Evolutionary conservation across 92 coral and sea anemone genomes (phyloP).

Genomic region (Palythoa grandis): DNA sequence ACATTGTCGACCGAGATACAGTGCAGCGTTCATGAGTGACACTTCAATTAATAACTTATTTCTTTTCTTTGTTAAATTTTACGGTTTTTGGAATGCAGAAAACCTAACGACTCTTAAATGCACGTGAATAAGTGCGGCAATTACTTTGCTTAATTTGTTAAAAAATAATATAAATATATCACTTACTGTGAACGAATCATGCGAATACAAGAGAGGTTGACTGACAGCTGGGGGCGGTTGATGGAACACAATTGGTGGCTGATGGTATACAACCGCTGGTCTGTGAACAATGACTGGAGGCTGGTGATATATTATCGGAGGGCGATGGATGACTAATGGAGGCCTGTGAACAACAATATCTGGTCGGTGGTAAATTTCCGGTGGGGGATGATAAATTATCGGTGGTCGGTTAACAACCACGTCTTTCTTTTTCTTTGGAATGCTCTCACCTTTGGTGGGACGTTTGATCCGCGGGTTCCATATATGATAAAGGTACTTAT

Average conservation of each 20-base stretch:
- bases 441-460: not conserved
- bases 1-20: too few relatives aligned
- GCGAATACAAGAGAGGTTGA: constrained; percentile 95
- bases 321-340: constrained; percentile 98
- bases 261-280: constrained; percentile 99
- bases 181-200: constrained; percentile 90
- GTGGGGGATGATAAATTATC: constrained; percentile 98
- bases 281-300: constrained; percentile 98
- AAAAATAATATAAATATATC: not conserved
- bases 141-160: too few relatives aligned
- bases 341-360: constrained; percentile 98
- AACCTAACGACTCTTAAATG: too few relatives aligned
- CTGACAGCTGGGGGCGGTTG: constrained; percentile 97
- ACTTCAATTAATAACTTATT: too few relatives aligned
- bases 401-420: constrained; percentile 98
- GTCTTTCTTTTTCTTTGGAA: constrained; percentile 83
- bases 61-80: too few relatives aligned
- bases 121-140: too few relatives aligned
- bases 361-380: constrained; percentile 97
- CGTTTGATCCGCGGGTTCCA: constrained; percentile 39
- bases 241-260: constrained; percentile 98
- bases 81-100: too few relatives aligned
- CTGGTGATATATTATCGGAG: constrained; percentile 98
- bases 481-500: constrained; percentile 1
- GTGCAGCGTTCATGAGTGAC: too few relatives aligned